These are phyloP conservation scores for Capra hircus DNA, from an alignment of 2,113 vertebrate genomes.

Conservation along the genomic window DNA sequence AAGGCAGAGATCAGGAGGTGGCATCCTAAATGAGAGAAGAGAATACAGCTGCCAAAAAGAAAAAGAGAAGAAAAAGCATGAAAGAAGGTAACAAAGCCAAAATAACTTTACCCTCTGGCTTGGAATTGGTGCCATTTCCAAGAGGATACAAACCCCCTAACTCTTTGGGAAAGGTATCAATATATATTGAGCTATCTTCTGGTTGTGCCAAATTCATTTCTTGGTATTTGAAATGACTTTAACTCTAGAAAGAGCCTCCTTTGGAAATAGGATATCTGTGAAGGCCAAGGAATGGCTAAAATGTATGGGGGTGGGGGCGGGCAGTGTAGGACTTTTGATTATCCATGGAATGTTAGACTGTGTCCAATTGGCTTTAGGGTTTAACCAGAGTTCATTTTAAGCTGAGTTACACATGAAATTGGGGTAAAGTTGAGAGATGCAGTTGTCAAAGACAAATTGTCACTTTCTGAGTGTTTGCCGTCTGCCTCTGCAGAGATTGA, in stretches of 20 bases:
- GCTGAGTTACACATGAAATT: background rate
- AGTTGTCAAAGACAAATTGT: background rate
- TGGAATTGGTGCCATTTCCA: background rate
- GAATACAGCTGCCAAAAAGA: background rate
- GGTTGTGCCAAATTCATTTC: background rate
- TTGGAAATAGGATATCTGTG: background rate
- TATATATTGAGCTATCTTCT: background rate
- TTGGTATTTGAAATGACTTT: background rate
- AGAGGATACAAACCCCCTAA: background rate
- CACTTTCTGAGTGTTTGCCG: background rate
- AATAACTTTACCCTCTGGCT: background rate
- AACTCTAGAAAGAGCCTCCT: background rate
- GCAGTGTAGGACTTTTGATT: background rate
- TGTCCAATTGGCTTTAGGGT: background rate
- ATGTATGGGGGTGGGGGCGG: background rate
- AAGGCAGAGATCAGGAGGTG: background rate
- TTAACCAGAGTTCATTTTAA: slow-evolving; percentile 9
- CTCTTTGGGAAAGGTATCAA: background rate
- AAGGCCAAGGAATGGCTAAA: background rate
- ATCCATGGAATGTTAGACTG: background rate
- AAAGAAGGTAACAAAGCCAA: background rate
- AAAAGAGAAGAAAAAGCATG: background rate
- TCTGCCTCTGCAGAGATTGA: background rate
- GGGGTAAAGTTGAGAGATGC: background rate
- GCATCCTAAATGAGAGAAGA: background rate